Percentiles rank a stretch among this genome's conserved stretches.
Conservation (phyloP, 2,113 vertebrate genomes). For the Cettia cetti region DNA sequence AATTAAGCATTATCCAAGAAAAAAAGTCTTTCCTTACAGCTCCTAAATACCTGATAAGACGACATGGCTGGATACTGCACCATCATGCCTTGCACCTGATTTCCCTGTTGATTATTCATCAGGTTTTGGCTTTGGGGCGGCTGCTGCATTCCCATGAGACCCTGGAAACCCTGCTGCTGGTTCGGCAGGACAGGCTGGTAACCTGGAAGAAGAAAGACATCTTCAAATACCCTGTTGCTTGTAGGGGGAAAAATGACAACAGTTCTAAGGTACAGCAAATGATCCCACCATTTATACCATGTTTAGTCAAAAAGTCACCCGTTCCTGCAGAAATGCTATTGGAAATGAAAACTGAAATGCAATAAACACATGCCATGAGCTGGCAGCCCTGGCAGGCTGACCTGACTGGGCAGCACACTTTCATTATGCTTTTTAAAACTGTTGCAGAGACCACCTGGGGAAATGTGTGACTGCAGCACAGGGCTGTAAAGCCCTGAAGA, state of each 20-base stretch:
- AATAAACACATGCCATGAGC: not conserved
- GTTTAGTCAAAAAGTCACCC: not conserved
- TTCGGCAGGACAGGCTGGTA: conserved; percentile 78
- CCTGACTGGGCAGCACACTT: fast-evolving
- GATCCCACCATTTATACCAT: fast-evolving
- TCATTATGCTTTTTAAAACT: not conserved
- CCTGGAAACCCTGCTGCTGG: conserved; percentile 82
- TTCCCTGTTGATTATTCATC: conserved; percentile 77
- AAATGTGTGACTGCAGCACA: not conserved
- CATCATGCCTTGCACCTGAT: conserved; percentile 82
- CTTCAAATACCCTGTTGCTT: not conserved
- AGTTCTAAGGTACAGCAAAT: not conserved
- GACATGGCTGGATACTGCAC: conserved; percentile 86
- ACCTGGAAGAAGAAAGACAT: conserved; percentile 66
- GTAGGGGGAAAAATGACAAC: not conserved
- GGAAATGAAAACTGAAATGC: not conserved
- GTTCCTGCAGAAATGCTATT: not conserved
- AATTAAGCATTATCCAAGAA: not conserved
- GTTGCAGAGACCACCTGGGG: not conserved
- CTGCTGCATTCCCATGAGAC: conserved; percentile 82
- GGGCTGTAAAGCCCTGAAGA: not conserved
- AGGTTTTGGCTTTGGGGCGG: conserved; percentile 80
- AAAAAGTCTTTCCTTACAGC: not conserved
- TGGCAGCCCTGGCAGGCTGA: not conserved
- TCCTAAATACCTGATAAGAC: conserved; percentile 84